Evolutionary conservation across 2,797 vertebrate genomes (phyloP).

Genomic region (Apogon talboti): DNA sequence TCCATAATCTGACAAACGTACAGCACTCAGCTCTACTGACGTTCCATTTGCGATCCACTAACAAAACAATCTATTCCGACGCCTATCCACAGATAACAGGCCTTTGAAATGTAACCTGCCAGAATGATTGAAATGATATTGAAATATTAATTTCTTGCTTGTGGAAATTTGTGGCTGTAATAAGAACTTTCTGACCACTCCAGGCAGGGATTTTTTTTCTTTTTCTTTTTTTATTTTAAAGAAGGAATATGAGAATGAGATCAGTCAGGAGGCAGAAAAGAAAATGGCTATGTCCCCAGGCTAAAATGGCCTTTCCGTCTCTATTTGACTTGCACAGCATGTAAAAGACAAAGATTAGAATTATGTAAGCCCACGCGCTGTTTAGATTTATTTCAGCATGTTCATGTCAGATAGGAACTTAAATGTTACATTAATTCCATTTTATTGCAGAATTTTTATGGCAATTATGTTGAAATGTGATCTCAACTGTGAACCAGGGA

Average conservation of each 20-base stretch:
- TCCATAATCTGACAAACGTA: conserved; percentile 41
- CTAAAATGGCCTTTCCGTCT: conserved; percentile 59
- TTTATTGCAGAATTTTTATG: not conserved
- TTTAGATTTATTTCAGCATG: not conserved
- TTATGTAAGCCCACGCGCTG: conserved; percentile 24
- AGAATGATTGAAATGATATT: conserved; percentile 18
- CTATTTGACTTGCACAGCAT: conserved; percentile 32
- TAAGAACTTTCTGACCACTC: conserved; percentile 24
- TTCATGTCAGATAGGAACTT: not conserved
- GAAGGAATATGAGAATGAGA: conserved; percentile 44
- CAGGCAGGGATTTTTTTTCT: not conserved
- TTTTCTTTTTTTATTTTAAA: conserved; percentile 24
- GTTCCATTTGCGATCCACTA: conserved; percentile 37
- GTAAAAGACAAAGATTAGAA: conserved; percentile 36
- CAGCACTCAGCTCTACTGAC: conserved; percentile 17
- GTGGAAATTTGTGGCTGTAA: conserved; percentile 1
- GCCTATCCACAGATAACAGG: conserved; percentile 26
- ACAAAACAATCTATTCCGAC: conserved; percentile 42
- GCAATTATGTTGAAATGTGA: conserved; percentile 14
- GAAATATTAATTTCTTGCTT: conserved; percentile 40
- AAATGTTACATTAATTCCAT: not conserved
- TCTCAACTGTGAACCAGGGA: not conserved
- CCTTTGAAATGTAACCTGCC: conserved; percentile 16
- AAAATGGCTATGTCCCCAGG: conserved; percentile 45
- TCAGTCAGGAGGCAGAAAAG: conserved; percentile 54